These are phyloP conservation scores for Pocota personata DNA, from an alignment of 2,888 invertebrate genomes.

Conservation along the genomic window DNA sequence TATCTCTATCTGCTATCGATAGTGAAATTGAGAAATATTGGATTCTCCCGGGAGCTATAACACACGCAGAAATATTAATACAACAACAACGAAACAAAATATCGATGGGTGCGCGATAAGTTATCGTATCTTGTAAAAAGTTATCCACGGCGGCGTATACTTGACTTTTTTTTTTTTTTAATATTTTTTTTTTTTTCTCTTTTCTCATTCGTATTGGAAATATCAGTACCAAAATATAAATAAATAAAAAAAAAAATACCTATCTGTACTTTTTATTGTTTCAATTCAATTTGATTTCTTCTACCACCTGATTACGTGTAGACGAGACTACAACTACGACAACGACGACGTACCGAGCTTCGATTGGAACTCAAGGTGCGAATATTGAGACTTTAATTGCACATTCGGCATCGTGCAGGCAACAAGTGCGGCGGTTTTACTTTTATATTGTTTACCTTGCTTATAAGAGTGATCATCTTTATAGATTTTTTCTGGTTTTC, in stretches of 20 bases:
- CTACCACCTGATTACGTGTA: constrained; percentile 42
- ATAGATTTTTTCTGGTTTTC: constrained; percentile 19
- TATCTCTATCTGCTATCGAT: background rate
- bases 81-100: background rate
- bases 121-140: constrained; percentile 34
- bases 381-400: constrained; percentile 69
- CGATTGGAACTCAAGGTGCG: constrained; percentile 68
- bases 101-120: constrained; percentile 54
- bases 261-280: constrained; percentile 22
- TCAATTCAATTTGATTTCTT: constrained; percentile 56
- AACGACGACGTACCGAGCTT: constrained; percentile 38
- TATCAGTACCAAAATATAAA: background rate
- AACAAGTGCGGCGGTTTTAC: constrained; percentile 64
- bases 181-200: background rate
- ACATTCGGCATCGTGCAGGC: constrained; percentile 64
- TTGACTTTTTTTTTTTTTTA: constrained; percentile 41
- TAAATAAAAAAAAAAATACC: constrained; percentile 1
- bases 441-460: constrained; percentile 54
- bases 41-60: background rate
- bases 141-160: constrained; percentile 66
- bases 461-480: constrained; percentile 13
- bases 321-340: constrained; percentile 3
- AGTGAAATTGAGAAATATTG: background rate
- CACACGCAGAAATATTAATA: background rate
- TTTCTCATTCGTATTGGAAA: constrained; percentile 14